Percentiles rank a stretch among this genome's conserved stretches.
Evolutionary conservation across 1,140 invertebrate genomes (phyloP).

Genomic region (Drosophila lacteicornis): DNA sequence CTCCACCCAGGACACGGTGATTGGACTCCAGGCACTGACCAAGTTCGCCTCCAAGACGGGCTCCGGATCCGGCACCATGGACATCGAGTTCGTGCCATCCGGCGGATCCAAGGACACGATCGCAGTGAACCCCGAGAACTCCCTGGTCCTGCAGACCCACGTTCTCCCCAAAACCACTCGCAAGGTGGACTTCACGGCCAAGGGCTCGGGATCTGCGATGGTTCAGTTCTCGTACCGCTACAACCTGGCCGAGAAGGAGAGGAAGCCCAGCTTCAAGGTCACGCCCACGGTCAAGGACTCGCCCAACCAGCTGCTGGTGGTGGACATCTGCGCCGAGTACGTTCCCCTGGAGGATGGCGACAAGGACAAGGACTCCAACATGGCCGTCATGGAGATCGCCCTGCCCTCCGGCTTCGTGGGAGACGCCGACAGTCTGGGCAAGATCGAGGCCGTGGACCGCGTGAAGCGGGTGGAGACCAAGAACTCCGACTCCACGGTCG

Average conservation of each 20-base stretch:
- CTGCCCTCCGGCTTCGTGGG: conserved; percentile 93
- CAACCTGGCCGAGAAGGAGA: conserved; percentile 92
- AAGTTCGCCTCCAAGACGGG: conserved; percentile 86
- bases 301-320: conserved; percentile 89
- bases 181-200: conserved; percentile 87
- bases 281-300: conserved; percentile 92
- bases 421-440: conserved; percentile 59
- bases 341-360: conserved; percentile 46
- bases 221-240: conserved; percentile 92
- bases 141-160: conserved; percentile 85
- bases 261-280: conserved; percentile 91
- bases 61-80: conserved; percentile 66
- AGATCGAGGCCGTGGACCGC: conserved; percentile 61
- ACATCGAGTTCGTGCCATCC: conserved; percentile 58
- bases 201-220: conserved; percentile 91
- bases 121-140: conserved; percentile 82
- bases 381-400: conserved; percentile 95
- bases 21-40: conserved; percentile 88
- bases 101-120: conserved; percentile 76
- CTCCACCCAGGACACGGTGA: conserved; percentile 90
- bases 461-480: conserved; percentile 90
- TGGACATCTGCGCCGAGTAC: conserved; percentile 90
- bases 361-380: conserved; percentile 88
- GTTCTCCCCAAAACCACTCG: conserved; percentile 69
- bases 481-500: conserved; percentile 90